phyloP scores from a whole-genome alignment of 2,797 vertebrate genomes.

The Xenops minutus region DNA sequence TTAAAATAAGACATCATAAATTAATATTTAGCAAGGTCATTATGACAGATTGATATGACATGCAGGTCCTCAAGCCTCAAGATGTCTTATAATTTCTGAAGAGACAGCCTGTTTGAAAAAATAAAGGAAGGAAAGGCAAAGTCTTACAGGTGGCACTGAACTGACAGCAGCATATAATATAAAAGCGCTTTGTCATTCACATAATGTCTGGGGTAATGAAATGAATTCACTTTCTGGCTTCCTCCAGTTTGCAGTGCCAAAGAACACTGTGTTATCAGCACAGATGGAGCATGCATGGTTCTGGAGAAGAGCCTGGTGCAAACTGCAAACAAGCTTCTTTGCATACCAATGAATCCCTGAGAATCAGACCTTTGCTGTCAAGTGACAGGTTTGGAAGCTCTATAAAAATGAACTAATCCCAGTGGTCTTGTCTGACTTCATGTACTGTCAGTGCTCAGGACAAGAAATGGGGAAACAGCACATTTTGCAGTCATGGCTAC shows the following conservation, averaged over 20 bases:
- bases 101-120: constrained; percentile 65
- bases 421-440: constrained; percentile 70
- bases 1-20: constrained; percentile 66
- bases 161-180: constrained; percentile 69
- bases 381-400: constrained; percentile 74
- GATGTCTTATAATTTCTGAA: constrained; percentile 65
- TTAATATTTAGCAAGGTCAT: constrained; percentile 74
- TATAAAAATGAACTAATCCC: constrained; percentile 70
- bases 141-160: constrained; percentile 73
- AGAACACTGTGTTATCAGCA: constrained; percentile 84
- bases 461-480: constrained; percentile 36
- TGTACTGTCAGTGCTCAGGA: constrained; percentile 66
- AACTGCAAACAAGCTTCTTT: constrained; percentile 76
- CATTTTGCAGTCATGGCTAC: constrained; percentile 35
- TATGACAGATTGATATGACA: constrained; percentile 68
- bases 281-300: constrained; percentile 81
- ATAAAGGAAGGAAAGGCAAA: constrained; percentile 13
- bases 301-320: constrained; percentile 81
- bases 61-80: constrained; percentile 60
- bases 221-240: constrained; percentile 81
- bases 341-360: constrained; percentile 81
- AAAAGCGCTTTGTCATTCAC: constrained; percentile 82
- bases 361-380: constrained; percentile 74
- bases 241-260: constrained; percentile 78
- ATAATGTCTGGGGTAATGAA: constrained; percentile 80